A percentile compares a stretch with the other conserved stretches of the same genome.
Evolutionary conservation across 1,140 invertebrate species (phyloP).

Genomic region (Micrasema longulum): DNA sequence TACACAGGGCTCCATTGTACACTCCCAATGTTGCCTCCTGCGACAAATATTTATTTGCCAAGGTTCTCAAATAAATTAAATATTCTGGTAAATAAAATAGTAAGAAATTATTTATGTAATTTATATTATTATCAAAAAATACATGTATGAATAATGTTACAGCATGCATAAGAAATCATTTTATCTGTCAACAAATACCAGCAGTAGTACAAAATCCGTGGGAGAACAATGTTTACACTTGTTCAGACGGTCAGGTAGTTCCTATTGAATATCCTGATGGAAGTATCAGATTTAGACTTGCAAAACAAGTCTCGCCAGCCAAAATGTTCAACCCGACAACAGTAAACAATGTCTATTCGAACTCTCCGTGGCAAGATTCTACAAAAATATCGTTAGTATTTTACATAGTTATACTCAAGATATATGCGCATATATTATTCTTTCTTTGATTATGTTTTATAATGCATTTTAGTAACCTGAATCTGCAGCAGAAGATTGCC

Average conservation of each 20-base stretch:
- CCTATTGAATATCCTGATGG: conserved; percentile 25
- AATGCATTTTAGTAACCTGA: conserved; percentile 11
- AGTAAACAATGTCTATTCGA: conserved; percentile 1
- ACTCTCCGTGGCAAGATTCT: conserved; percentile 14
- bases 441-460: not conserved
- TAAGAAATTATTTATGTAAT: too few species aligned
- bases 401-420: not conserved
- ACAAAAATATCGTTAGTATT: not conserved
- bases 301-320: not conserved
- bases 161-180: conserved; percentile 7
- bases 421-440: too few species aligned
- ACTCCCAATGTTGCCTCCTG: too few species aligned
- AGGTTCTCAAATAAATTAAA: too few species aligned
- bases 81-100: too few species aligned
- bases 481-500: conserved; percentile 39
- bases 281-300: conserved; percentile 20
- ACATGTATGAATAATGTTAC: too few species aligned
- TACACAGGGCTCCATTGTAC: too few species aligned
- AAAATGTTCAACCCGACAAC: conserved; percentile 2
- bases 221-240: not conserved
- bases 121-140: too few species aligned
- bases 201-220: not conserved
- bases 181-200: conserved; percentile 8
- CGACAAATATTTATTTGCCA: too few species aligned
- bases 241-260: conserved; percentile 2